These are phyloP conservation scores for Xerus rutilus DNA, from an alignment of 2,797 vertebrate genomes.

Conservation along the genomic window DNA sequence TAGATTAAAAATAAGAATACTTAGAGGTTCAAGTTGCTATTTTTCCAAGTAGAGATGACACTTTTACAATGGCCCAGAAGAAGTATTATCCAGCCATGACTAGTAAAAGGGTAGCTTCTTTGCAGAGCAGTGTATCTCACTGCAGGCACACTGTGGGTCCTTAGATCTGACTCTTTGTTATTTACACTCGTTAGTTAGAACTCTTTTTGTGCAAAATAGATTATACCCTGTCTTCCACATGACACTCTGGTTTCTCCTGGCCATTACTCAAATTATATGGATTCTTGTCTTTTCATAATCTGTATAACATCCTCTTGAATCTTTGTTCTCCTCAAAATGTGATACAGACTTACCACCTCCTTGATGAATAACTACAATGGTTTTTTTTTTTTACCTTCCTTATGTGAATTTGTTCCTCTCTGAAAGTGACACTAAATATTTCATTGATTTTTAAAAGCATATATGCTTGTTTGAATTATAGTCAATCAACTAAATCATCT, in stretches of 20 bases:
- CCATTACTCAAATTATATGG: neutral
- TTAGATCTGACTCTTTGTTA: neutral
- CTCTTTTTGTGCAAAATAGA: slow-evolving; percentile 32
- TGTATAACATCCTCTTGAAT: neutral
- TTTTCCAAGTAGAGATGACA: neutral
- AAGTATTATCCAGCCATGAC: neutral
- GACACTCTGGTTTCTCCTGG: neutral
- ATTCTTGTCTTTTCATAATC: neutral
- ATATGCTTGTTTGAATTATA: slow-evolving; percentile 12
- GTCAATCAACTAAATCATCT: neutral
- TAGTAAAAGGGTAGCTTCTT: neutral
- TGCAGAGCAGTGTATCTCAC: neutral
- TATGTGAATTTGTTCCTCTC: neutral
- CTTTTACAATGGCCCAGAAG: neutral
- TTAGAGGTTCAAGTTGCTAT: neutral
- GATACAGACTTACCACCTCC: neutral
- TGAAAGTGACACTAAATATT: neutral
- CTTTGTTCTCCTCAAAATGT: neutral
- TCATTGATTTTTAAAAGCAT: slow-evolving; percentile 10
- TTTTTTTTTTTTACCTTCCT: neutral
- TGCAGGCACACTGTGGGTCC: neutral
- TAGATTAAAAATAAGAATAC: neutral
- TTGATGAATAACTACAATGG: neutral
- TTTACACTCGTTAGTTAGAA: neutral
- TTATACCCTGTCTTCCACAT: neutral